Evolutionary conservation across 2,888 invertebrate genomes (phyloP), one percentile per base, ranked within the genome.

Genomic region (Neoascia interrupta): DNA sequence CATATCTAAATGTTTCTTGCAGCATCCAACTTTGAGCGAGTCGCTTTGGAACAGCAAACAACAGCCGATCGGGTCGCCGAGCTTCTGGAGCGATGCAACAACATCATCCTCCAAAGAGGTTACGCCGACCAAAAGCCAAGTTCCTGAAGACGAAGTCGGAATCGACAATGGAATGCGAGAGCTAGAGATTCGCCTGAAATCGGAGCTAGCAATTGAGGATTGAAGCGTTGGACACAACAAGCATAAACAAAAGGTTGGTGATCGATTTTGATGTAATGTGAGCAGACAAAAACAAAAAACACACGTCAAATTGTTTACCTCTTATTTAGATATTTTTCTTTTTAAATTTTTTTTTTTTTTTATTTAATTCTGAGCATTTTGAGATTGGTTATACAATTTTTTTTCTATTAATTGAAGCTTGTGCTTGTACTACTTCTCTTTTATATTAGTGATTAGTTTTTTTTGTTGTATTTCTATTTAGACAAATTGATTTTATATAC

Each of bases 141-240:
- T 81, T 82, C 75, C 82, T 81, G 83, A 82, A 75, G 84, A 83
- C 60, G 87, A 86, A 28, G 86, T 84, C 75, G 92, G 91, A 69
- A 92, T 93, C 75, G 93, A 92, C 36, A 92, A 92, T 82, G 92
- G 92, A 83, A 93, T 93, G 91, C 89, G 91, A 11, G 91, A 92
- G 84, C 86, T 92, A 63, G 92, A 92, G 84, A 88, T 92, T 82
- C 90, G 92, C 79, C 91, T 92, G 89, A 92, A 93, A 83, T 92
- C 91, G 81, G 93, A 94, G 84, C 82, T 93, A 51, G 92, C 92
- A 34, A 74, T 76, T 18, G 76, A 79, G 56, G 72, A 81, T 66
- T 73, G 31, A 80, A 23, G 15, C 39, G 41, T 36, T 18, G 31
- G 54, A 70, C n/a, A n/a, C 64, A 76, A 58, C 45, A 70, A 61